Percentiles rank a stretch among this genome's conserved stretches.
These are phyloP conservation scores for Amniataba percoides DNA, from an alignment of 2,797 vertebrate genomes.

Conservation along the genomic window DNA sequence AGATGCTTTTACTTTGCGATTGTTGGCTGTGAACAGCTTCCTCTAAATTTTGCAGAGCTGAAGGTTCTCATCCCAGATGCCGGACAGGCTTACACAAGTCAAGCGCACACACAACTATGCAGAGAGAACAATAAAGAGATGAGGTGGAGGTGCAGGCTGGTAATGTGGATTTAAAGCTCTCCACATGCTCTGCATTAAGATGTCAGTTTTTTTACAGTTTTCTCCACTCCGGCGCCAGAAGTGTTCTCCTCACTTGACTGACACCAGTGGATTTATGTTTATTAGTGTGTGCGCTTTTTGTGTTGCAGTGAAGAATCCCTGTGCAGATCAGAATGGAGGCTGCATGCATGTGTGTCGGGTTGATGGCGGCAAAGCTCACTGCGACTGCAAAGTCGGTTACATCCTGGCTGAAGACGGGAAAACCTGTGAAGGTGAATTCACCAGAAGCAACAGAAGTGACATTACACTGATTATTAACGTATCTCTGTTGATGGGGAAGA, in stretches of 20 bases:
- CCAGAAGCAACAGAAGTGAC: too few relatives aligned
- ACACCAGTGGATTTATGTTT: slow-evolving; percentile 10
- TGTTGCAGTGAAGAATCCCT: slow-evolving; percentile 88
- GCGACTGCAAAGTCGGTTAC: slow-evolving; percentile 89
- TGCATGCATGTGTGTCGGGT: slow-evolving; percentile 90
- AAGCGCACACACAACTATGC: slow-evolving; percentile 46
- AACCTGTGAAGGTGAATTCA: slow-evolving; percentile 88
- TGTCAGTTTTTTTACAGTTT: slow-evolving; percentile 38
- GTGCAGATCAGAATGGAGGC: slow-evolving; percentile 88
- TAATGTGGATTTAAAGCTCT: slow-evolving; percentile 23
- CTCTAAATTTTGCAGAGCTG: slow-evolving; percentile 62
- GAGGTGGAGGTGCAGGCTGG: slow-evolving; percentile 19
- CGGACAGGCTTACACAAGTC: slow-evolving; percentile 65
- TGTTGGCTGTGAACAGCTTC: slow-evolving; percentile 61
- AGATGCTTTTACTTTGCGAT: slow-evolving; percentile 71
- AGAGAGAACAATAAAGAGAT: slow-evolving; percentile 32
- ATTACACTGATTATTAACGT: neutral
- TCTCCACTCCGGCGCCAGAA: slow-evolving; percentile 12
- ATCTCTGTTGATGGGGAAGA: neutral
- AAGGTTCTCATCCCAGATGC: slow-evolving; percentile 57
- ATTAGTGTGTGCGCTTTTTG: slow-evolving; percentile 20
- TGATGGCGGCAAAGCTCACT: slow-evolving; percentile 82
- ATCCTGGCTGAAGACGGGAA: slow-evolving; percentile 85
- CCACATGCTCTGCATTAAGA: slow-evolving; percentile 35
- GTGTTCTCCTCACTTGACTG: slow-evolving; percentile 4